These are phyloP conservation scores for Varanus komodoensis DNA, from an alignment of 2,113 vertebrate genomes.

Conservation along the genomic window DNA sequence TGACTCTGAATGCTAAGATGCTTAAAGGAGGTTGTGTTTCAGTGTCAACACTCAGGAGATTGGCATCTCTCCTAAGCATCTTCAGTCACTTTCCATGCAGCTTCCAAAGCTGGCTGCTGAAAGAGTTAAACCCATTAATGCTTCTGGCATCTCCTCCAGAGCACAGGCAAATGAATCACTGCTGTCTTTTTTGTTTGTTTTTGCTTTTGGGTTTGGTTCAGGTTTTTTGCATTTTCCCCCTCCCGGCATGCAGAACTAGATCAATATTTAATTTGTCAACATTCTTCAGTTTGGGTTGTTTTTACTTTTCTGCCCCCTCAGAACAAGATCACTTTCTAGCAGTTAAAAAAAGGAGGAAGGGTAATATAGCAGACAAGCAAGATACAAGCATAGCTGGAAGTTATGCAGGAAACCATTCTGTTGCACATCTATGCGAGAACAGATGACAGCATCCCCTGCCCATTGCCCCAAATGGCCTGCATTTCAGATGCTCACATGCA, in stretches of 20 bases:
- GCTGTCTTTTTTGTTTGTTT: background rate
- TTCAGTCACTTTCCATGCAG: background rate
- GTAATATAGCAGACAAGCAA: background rate
- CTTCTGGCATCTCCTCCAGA: background rate
- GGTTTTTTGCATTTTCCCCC: background rate
- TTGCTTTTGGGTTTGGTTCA: background rate
- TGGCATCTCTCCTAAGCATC: background rate
- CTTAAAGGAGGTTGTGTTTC: background rate
- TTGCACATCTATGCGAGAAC: background rate
- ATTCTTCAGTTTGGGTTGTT: slow-evolving; percentile 1
- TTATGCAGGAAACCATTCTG: background rate
- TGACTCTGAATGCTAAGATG: rapidly evolving
- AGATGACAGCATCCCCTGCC: background rate
- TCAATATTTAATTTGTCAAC: slow-evolving; percentile 25
- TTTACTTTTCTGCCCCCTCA: background rate
- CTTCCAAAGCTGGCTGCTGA: background rate
- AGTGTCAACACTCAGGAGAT: background rate
- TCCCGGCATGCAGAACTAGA: background rate
- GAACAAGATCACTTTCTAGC: background rate
- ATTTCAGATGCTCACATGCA: background rate
- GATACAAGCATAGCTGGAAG: background rate
- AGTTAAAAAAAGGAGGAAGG: background rate
- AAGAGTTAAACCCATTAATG: slow-evolving; percentile 4
- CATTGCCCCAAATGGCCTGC: background rate
- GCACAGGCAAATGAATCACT: slow-evolving; percentile 24